Percentiles rank a stretch among this genome's conserved stretches.
phyloP scores from a whole-genome alignment of 2,888 invertebrate genomes.

The Resseliella maxima region DNA sequence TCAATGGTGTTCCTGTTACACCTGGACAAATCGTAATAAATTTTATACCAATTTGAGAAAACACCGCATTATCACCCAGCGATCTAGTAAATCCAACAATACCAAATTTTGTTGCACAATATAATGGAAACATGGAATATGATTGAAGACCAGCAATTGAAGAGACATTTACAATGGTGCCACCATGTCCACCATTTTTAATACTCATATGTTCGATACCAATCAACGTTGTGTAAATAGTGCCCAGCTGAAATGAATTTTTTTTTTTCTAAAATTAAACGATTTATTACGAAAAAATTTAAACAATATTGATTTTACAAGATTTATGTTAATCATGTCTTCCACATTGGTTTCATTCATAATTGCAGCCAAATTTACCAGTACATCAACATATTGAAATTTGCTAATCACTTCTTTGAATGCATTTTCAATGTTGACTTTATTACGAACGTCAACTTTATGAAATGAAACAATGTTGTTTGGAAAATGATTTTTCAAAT shows the following conservation, averaged over 20 bases:
- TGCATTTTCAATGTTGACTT: background rate
- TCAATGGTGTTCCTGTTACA: background rate
- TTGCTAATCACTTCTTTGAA: background rate
- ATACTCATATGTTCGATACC: background rate
- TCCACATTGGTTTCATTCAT: background rate
- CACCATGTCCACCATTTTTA: background rate
- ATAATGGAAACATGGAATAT: background rate
- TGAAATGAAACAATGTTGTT: background rate
- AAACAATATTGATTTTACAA: background rate
- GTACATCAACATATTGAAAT: background rate
- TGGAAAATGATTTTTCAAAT: background rate
- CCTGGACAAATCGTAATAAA: background rate
- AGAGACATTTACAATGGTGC: background rate
- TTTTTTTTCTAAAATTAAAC: too few relatives aligned
- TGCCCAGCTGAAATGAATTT: background rate
- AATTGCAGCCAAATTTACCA: background rate
- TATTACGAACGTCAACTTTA: background rate
- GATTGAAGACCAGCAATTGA: background rate
- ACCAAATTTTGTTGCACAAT: background rate
- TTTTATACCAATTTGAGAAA: background rate
- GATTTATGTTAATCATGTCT: background rate
- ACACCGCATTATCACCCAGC: background rate
- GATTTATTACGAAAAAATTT: too few relatives aligned
- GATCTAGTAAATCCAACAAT: background rate
- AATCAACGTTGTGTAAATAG: background rate